Evolutionary conservation across 2,113 vertebrate genomes (phyloP), one percentile per base, ranked within the genome.

Genomic region (Redunca redunca): DNA sequence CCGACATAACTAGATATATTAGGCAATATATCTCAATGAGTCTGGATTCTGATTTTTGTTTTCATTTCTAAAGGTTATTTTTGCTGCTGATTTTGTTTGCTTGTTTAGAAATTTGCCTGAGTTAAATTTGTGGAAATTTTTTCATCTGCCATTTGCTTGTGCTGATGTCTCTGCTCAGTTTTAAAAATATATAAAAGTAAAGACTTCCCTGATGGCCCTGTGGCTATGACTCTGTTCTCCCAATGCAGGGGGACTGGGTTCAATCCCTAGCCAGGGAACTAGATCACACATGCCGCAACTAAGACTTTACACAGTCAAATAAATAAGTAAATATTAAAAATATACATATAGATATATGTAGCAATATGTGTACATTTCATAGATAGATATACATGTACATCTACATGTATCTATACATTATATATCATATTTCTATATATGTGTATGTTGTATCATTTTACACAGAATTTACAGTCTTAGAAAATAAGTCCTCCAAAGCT

Each of bases 401-500:
- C 21, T 7, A n/a, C n/a, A 64, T 50, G 33, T 74, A 53, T 55
- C 28, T 88, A 16, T 40, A n/a, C 25, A 17, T 43, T 43, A 53
- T 80, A 55, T 53, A 50, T 62, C 25, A 62, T 82, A 58, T 78
- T 8, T 81, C 48, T 40, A 5, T 9, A 55, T 15, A 55, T 40
- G 6, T 84, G 23, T 53, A 23, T 82, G 64, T 77, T 92, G 21
- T 84, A 83, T 85, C 90, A 64, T 85, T 96, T 97, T 94, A 67
- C 50, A 58, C 21, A 87, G 50, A 90, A 94, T 6, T 85, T 94
- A 55, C 6, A 97, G n/a, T 77, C 52, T 90, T 71, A 90, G 86
- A 80, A 96, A 97, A 88, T 19, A 93, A 67, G 88, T 60, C 43
- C 28, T 74, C n/a, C n/a, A n/a, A n/a, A n/a, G n/a, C n/a, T n/a